Evolutionary conservation across 2,888 invertebrate species (phyloP).

Genomic region (Capitulum mitella): DNA sequence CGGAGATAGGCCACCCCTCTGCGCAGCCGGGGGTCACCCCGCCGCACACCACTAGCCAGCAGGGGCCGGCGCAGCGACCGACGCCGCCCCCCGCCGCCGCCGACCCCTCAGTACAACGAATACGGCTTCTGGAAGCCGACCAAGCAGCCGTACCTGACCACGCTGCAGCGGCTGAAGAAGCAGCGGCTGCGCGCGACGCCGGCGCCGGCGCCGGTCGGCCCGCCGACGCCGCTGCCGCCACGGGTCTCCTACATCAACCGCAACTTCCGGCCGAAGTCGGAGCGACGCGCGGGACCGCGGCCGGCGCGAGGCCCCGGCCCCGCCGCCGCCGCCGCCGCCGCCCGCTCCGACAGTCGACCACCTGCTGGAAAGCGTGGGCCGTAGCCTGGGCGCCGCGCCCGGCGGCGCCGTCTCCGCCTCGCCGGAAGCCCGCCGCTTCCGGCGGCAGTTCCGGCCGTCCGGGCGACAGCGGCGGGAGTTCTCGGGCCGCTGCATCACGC

Average conservation of each 20-base stretch:
- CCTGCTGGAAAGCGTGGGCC: not conserved
- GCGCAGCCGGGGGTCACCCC: too few relatives aligned
- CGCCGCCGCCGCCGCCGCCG: not conserved
- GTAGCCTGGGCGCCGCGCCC: not conserved
- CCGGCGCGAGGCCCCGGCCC: not conserved
- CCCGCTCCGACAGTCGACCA: not conserved
- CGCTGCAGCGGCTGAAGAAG: not conserved
- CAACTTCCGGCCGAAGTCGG: not conserved
- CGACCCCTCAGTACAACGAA: not conserved
- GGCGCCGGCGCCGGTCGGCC: not conserved
- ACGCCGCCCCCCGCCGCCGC: not conserved
- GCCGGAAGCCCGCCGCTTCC: not conserved
- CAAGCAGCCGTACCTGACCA: not conserved
- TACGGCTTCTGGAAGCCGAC: conserved; percentile 21
- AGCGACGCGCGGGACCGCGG: not conserved
- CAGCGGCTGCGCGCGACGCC: not conserved
- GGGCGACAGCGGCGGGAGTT: not conserved
- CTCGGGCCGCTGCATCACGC: not conserved
- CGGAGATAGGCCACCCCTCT: not conserved
- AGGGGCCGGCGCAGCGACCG: not conserved
- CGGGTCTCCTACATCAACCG: not conserved
- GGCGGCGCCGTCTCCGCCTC: not conserved
- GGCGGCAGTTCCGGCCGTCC: not conserved
- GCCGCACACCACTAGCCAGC: not conserved
- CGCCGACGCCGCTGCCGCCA: not conserved